phyloP scores from a whole-genome alignment of 2,113 vertebrate genomes.

The Bostrychus sinensis region DNA sequence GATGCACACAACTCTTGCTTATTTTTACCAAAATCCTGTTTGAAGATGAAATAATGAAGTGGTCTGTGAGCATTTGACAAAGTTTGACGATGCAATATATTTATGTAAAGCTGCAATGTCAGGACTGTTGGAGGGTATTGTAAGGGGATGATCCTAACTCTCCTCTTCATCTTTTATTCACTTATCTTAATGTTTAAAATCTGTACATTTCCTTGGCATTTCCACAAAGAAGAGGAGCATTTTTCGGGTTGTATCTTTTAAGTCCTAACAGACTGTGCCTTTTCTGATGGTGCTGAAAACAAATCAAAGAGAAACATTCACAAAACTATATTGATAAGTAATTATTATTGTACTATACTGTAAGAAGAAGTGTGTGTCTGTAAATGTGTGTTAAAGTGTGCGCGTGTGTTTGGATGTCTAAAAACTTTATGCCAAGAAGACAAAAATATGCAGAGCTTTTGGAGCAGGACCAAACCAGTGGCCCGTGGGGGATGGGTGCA shows the following conservation, averaged over 20 bases:
- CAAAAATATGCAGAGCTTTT: constrained; percentile 79
- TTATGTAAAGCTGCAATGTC: constrained; percentile 28
- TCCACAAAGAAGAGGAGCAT: constrained; percentile 37
- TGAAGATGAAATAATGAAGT: constrained; percentile 27
- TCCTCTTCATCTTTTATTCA: background rate
- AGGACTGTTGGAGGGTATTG: constrained; percentile 20
- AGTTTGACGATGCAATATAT: constrained; percentile 67
- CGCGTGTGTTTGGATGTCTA: constrained; percentile 43
- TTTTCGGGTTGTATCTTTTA: constrained; percentile 53
- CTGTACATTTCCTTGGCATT: constrained; percentile 1
- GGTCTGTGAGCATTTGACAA: constrained; percentile 41
- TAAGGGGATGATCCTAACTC: background rate
- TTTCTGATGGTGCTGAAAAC: constrained; percentile 91
- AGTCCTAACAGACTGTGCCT: constrained; percentile 90
- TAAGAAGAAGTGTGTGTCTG: constrained; percentile 48
- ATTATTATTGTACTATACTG: constrained; percentile 65
- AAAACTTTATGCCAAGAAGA: constrained; percentile 83
- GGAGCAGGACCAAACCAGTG: constrained; percentile 79
- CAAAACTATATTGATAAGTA: constrained; percentile 50
- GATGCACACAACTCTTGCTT: constrained; percentile 79
- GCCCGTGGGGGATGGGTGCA: constrained; percentile 44
- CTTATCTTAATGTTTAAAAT: constrained; percentile 13
- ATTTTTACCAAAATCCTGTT: constrained; percentile 70
- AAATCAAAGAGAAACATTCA: constrained; percentile 74
- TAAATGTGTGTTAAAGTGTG: constrained; percentile 28